A percentile compares a stretch with the other conserved stretches of the same genome.
Conservation (phyloP, 2,888 invertebrate species). For the Leptopterna dolabrata region DNA sequence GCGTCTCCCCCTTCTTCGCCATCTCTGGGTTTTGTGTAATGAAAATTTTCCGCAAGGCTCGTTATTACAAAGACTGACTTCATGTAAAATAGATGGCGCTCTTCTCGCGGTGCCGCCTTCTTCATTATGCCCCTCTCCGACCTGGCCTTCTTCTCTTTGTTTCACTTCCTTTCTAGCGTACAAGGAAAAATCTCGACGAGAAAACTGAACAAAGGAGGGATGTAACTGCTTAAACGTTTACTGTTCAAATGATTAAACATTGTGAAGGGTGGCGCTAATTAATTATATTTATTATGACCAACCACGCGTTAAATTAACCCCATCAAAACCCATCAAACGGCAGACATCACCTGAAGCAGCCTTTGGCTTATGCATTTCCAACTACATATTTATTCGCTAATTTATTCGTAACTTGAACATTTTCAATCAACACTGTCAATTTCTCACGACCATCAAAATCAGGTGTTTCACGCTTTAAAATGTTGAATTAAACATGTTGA, state of each 20-base stretch:
- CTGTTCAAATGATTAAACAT: neutral
- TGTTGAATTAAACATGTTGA: too few relatives aligned
- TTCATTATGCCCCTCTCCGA: conserved; percentile 25
- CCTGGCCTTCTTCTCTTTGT: neutral
- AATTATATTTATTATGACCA: too few relatives aligned
- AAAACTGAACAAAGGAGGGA: neutral
- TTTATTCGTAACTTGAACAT: too few relatives aligned
- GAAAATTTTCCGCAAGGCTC: conserved; percentile 51
- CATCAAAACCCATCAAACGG: too few relatives aligned
- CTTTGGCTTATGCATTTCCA: too few relatives aligned
- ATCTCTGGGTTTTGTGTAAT: conserved; percentile 10
- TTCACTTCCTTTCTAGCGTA: neutral
- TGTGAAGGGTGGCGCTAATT: too few relatives aligned
- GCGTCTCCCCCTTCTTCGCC: neutral
- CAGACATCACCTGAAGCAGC: too few relatives aligned
- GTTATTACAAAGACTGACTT: conserved; percentile 48
- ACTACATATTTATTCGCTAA: too few relatives aligned
- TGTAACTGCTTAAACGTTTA: neutral
- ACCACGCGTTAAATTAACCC: too few relatives aligned
- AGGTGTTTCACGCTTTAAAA: too few relatives aligned
- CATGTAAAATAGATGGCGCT: conserved; percentile 41
- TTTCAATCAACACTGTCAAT: too few relatives aligned
- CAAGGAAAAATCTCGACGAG: neutral
- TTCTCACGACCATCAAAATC: too few relatives aligned
- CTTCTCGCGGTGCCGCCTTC: neutral